Evolutionary conservation across 2,113 vertebrate genomes (phyloP).

Genomic region (Pelusios castaneus): DNA sequence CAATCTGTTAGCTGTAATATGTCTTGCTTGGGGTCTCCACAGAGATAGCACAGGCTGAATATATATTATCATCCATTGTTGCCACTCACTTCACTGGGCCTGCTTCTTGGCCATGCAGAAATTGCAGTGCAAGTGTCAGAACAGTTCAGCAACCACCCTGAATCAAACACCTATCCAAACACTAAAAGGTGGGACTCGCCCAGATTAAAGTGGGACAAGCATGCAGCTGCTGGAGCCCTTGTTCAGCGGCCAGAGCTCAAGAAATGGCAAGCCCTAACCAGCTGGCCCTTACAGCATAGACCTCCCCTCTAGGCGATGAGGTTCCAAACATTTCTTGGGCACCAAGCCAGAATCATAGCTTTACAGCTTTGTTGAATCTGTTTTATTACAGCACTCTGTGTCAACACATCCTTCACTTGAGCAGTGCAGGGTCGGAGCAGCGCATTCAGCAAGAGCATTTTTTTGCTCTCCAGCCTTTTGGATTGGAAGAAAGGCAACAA

Average conservation of each 20-base stretch:
- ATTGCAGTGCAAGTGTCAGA: neutral
- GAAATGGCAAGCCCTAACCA: neutral
- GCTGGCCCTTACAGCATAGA: neutral
- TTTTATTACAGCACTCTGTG: neutral
- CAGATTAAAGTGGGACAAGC: neutral
- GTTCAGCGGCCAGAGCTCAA: neutral
- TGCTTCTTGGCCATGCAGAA: neutral
- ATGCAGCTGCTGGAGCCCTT: neutral
- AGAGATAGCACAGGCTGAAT: neutral
- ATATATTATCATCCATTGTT: neutral
- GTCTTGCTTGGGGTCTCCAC: neutral
- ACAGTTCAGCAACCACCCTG: neutral
- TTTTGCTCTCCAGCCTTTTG: neutral
- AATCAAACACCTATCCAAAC: neutral
- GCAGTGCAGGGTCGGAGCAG: rapidly evolving
- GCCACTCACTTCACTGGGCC: neutral
- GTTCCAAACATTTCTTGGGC: neutral
- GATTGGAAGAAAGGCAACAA: conserved; percentile 3
- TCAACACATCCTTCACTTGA: neutral
- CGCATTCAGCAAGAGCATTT: rapidly evolving
- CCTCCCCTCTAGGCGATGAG: neutral
- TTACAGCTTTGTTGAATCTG: neutral
- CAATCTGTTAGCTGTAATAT: neutral
- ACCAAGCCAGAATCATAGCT: neutral
- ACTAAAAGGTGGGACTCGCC: neutral